phyloP scores from a whole-genome alignment of 2,113 vertebrate genomes.

The Corydoras maculifer region DNA sequence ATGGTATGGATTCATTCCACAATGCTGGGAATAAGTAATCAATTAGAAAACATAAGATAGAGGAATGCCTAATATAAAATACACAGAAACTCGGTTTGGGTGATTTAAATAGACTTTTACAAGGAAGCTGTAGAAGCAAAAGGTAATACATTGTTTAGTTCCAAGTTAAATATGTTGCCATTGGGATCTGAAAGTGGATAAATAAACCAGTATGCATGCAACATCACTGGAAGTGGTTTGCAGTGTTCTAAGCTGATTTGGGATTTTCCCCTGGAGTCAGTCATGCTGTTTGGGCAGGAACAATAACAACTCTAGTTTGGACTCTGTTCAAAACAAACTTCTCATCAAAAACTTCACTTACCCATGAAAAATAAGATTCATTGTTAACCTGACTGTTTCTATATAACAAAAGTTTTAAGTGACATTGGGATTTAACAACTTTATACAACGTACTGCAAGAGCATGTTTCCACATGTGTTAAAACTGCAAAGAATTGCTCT shows the following conservation, averaged over 20 bases:
- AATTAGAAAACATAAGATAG: too few relatives aligned
- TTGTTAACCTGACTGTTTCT: background rate
- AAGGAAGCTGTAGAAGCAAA: background rate
- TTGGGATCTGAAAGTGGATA: constrained; percentile 1
- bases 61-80: too few relatives aligned
- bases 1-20: too few relatives aligned
- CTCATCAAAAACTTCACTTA: background rate
- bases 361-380: background rate
- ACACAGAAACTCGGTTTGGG: too few relatives aligned
- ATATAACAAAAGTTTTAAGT: background rate
- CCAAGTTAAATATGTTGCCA: background rate
- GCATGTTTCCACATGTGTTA: constrained; percentile 1
- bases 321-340: constrained; percentile 18
- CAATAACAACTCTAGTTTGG: constrained; percentile 36
- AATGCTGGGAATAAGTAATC: too few relatives aligned
- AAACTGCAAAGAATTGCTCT: constrained; percentile 8
- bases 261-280: constrained; percentile 42
- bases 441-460: background rate
- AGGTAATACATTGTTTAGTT: constrained; percentile 10
- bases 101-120: constrained; percentile 3
- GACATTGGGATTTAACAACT: background rate
- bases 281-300: constrained; percentile 37
- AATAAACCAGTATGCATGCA: constrained; percentile 4
- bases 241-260: constrained; percentile 31
- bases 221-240: constrained; percentile 31